Evolutionary conservation across 2,888 invertebrate genomes (phyloP).

Genomic region (Pherbina coryleti): DNA sequence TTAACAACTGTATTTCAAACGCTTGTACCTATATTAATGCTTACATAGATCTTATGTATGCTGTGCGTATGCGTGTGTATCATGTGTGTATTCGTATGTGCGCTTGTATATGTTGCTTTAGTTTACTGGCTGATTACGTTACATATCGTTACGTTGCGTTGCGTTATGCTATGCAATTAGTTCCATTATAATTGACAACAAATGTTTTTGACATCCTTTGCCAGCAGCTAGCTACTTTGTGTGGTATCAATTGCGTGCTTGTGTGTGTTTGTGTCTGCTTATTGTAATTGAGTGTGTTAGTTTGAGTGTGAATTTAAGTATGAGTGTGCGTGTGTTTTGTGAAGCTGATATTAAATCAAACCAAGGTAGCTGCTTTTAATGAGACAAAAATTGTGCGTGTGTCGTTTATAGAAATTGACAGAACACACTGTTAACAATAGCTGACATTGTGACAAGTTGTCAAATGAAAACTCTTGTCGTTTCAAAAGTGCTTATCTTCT

Average conservation of each 20-base stretch:
- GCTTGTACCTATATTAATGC: too few relatives aligned
- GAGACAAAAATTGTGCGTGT: too few relatives aligned
- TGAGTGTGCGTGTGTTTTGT: too few relatives aligned
- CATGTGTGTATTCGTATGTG: not conserved
- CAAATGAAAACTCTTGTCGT: too few relatives aligned
- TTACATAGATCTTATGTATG: not conserved
- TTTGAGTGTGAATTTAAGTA: too few relatives aligned
- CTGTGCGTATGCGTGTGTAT: not conserved
- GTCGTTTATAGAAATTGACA: too few relatives aligned
- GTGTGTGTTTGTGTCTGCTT: not conserved
- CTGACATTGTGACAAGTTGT: too few relatives aligned
- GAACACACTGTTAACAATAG: too few relatives aligned
- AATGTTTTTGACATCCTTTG: constrained; percentile 17
- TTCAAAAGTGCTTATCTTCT: too few relatives aligned
- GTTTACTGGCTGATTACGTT: not conserved
- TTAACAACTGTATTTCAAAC: not conserved
- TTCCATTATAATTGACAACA: constrained; percentile 22
- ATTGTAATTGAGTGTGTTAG: not conserved
- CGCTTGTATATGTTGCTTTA: not conserved
- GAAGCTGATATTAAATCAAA: too few relatives aligned
- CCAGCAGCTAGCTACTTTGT: not conserved
- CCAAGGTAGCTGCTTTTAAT: too few relatives aligned
- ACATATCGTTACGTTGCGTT: not conserved
- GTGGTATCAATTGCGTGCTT: not conserved
- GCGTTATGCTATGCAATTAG: constrained; percentile 8